phyloP scores from a whole-genome alignment of 2,888 invertebrate species.

The Drosophila melanosoma region DNA sequence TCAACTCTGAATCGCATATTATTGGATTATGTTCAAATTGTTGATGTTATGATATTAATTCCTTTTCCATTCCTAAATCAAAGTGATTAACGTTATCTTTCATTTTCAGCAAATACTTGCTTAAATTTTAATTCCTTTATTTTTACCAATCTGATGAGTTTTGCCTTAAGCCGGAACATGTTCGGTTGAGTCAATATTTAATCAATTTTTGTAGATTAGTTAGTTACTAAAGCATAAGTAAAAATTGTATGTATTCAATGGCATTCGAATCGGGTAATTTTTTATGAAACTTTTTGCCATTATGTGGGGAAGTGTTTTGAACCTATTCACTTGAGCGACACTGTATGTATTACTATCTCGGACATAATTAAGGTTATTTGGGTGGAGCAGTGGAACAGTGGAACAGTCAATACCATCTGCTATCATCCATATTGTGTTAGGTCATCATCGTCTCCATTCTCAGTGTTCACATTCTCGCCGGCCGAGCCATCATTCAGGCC shows the following conservation, averaged over 20 bases:
- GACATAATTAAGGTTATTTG: conserved; percentile 34
- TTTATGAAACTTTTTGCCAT: background rate
- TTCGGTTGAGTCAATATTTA: background rate
- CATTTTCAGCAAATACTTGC: background rate
- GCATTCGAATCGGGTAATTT: background rate
- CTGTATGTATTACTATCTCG: conserved; percentile 13
- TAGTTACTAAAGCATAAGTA: too few species aligned
- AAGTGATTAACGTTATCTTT: background rate
- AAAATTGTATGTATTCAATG: too few species aligned
- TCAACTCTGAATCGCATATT: background rate
- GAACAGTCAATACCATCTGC: conserved; percentile 22
- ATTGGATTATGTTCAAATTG: too few species aligned
- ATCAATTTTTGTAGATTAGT: too few species aligned
- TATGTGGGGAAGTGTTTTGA: background rate
- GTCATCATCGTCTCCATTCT: conserved; percentile 1
- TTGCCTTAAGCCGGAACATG: background rate
- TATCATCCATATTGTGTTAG: background rate
- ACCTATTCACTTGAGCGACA: background rate
- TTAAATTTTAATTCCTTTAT: background rate
- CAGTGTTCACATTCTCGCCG: background rate
- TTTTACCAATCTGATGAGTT: background rate
- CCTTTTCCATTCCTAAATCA: background rate
- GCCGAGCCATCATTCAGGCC: conserved; percentile 5
- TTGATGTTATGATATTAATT: background rate
- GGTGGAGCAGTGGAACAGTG: background rate